phyloP scores from a whole-genome alignment of 2,797 vertebrate genomes.

The Chromobotia macracanthus region DNA sequence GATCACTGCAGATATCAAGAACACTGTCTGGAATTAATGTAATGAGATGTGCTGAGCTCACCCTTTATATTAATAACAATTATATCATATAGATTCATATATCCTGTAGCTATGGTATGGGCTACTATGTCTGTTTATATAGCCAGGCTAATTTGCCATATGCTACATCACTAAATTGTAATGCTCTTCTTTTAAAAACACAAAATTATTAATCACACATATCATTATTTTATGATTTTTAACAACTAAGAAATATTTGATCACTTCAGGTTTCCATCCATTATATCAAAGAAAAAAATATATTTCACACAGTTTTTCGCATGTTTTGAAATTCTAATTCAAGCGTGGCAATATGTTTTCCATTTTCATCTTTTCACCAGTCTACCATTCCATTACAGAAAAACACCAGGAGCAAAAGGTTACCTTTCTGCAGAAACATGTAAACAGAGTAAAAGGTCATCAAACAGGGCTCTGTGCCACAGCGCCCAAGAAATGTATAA shows the following conservation, averaged over 20 bases:
- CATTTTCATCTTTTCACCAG: constrained; percentile 33
- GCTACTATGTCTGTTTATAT: neutral
- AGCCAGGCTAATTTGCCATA: neutral
- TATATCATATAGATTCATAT: neutral
- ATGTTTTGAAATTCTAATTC: constrained; percentile 35
- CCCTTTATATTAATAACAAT: neutral
- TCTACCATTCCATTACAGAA: constrained; percentile 45
- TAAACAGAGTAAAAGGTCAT: constrained; percentile 45
- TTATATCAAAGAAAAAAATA: neutral
- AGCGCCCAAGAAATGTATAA: constrained; percentile 25
- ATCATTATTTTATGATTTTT: neutral
- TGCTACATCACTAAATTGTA: neutral
- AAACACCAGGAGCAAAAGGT: constrained; percentile 46
- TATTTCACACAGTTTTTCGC: constrained; percentile 29
- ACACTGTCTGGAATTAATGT: constrained; percentile 8
- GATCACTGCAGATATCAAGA: constrained; percentile 50
- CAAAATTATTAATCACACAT: neutral
- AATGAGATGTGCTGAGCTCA: constrained; percentile 20
- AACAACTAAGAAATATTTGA: neutral
- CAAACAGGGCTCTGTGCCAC: constrained; percentile 23
- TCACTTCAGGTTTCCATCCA: neutral
- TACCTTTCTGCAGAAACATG: constrained; percentile 43
- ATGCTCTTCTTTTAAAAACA: neutral
- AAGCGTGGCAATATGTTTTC: constrained; percentile 24
- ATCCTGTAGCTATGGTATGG: neutral